phyloP scores from a whole-genome alignment of 2,797 vertebrate species.

The Percopsis omiscomaycus region DNA sequence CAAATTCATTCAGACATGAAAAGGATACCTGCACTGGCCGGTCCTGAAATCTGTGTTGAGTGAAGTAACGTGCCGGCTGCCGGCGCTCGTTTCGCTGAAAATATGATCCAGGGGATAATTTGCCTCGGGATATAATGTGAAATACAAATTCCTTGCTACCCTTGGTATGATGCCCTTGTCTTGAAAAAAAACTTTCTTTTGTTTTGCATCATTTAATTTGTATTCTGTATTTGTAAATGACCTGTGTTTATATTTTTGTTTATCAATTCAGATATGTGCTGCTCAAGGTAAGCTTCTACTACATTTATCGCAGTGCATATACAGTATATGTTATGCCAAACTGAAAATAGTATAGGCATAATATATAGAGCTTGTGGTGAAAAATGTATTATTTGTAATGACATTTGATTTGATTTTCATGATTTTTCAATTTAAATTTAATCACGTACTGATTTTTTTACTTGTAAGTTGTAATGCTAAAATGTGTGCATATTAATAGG shows the following conservation, averaged over 20 bases:
- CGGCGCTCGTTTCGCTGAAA: conserved; percentile 59
- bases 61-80: conserved; percentile 77
- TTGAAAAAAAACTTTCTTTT: conserved; percentile 25
- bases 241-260: conserved; percentile 11
- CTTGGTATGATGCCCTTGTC: conserved; percentile 40
- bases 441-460: no score
- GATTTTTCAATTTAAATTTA: no score
- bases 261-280: conserved; percentile 76
- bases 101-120: conserved; percentile 69
- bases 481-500: no score
- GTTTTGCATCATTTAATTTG: conserved; percentile 21
- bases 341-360: background rate
- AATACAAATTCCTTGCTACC: conserved; percentile 44
- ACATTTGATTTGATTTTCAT: no score
- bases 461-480: no score
- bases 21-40: conserved; percentile 67
- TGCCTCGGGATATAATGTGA: conserved; percentile 56
- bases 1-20: conserved; percentile 75
- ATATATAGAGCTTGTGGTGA: no score
- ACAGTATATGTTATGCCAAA: background rate
- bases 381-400: no score
- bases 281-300: conserved; percentile 51
- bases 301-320: conserved; percentile 2
- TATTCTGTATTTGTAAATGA: conserved; percentile 35
- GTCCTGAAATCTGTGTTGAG: conserved; percentile 76